Percentiles rank a stretch among this genome's conserved stretches.
Evolutionary conservation across 2,113 vertebrate species (phyloP).

Genomic region (Pelodiscus sinensis): DNA sequence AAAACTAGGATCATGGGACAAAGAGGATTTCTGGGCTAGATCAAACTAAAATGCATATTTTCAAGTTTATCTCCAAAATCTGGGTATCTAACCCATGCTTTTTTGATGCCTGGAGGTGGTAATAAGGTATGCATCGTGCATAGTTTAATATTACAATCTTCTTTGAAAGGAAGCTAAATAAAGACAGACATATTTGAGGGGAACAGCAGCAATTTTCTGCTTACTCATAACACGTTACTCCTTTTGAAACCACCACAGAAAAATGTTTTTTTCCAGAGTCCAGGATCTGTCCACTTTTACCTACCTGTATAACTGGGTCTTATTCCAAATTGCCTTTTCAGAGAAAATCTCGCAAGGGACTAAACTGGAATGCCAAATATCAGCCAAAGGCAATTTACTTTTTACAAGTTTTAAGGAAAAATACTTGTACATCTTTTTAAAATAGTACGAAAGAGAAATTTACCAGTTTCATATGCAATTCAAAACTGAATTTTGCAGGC

Average conservation of each 20-base stretch:
- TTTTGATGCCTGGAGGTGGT: background rate
- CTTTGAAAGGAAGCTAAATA: background rate
- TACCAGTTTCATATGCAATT: background rate
- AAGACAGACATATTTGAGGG: background rate
- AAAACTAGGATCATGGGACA: background rate
- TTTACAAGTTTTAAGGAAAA: background rate
- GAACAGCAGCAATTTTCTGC: background rate
- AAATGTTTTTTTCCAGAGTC: background rate
- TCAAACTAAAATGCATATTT: rapidly evolving
- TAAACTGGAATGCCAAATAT: background rate
- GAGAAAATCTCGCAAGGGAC: background rate
- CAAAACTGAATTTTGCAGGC: background rate
- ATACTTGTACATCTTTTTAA: background rate
- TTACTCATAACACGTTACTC: background rate
- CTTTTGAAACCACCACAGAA: background rate
- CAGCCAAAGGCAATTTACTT: background rate
- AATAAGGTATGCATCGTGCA: background rate
- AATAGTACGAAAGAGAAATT: background rate
- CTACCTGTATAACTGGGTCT: background rate
- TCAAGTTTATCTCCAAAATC: background rate
- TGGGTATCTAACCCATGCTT: background rate
- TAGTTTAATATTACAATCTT: background rate
- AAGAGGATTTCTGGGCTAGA: background rate
- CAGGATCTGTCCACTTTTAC: background rate
- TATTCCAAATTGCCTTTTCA: background rate